Evolutionary conservation across 1,140 invertebrate genomes (phyloP), one percentile per base, ranked within the genome.

Genomic region (Drosophila kikkawai): DNA sequence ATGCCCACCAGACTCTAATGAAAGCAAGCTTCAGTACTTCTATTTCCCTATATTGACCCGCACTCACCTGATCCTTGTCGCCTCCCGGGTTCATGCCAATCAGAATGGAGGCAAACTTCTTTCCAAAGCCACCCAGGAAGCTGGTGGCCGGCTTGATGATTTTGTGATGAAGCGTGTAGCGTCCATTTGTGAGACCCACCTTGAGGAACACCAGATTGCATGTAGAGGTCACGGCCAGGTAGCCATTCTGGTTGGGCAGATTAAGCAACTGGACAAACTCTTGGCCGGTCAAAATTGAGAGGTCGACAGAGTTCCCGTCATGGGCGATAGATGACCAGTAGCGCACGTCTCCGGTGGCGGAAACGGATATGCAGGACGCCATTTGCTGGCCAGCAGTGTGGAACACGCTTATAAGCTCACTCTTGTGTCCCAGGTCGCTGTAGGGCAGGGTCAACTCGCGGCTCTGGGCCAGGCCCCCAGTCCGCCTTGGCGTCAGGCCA

Each of bases 311-410:
- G 9, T 96, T 95, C 5, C 96, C 96, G 87, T 98, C 97, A 84
- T 98, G 97, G 0, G 97, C 96, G 44, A 99, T 96, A 34, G 96
- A 97, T 0, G 97, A 94, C 98, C 98, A 99, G 92, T 97, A 99
- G 15, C 98, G 94, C 4, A 98, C 95, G 39, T 96, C 94, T n/a
- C 98, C 98, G 92, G 98, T 98, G 29, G 98, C 98, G 12, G 98
- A 98, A 0, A 98, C 97, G 42, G 98, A 98, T 78, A 99, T 96
- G 86, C 97, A 98, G 11, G 97, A 96, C 32, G 98, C 96, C 75
- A 96, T 95, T 94, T 96, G 96, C 66, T 95, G 95, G 13, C 95
- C 95, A 69, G 94, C 93, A 6, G 94, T 94, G 48, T 95, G 94
- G 91, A 97, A 97, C 8, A 99, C 95, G 73, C 95, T 95, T 7